Base-by-base conservation (phyloP, 2,888 invertebrate species). In the Drosophila pseudotalamancana region DNA sequence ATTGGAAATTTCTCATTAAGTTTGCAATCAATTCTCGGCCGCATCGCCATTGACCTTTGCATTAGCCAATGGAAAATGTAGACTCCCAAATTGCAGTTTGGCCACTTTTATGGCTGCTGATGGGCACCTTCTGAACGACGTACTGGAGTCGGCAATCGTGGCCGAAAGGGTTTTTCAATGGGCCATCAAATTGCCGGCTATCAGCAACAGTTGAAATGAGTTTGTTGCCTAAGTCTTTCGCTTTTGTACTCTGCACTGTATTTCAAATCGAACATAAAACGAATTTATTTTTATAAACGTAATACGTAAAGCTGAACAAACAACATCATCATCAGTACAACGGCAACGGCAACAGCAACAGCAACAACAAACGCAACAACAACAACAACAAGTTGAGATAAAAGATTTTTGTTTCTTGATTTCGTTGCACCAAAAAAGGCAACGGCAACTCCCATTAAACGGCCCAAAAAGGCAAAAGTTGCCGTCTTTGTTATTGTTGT, bases 381-480 rank as follows among this genome's bases (percentile, higher is more conserved):
- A 56, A 35, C 65, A 66, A 31, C 63, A 66, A 18, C 56, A 51
- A 39, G 56, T 66, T 65, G 63, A 74, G 72, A 72, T 78, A 61
- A 72, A 77, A 66, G 80, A 80, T 85, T 73, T 69, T 70, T 81
- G 80, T 81, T 74, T 60, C 72, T 82, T 78, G 83, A 80, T 82
- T 80, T 74, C 62, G 77, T 65, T 87, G 81, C 66, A 72, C 88
- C 86, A 88, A 88, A 86, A 84, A 88, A 83, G 86, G 88, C 88
- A 84, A 84, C 79, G 87, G 84, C 88, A 84, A 87, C 87, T 88
- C 88, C 86, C 81, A 86, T 88, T 88, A 86, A 81, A 74, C 60
- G 63, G 66, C 87, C 81, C 72, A 77, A 88, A 81, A 86, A 84
- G 86, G 86, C 65, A 80, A 86, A 59, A 59, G 67, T 61, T 60